phyloP scores from a whole-genome alignment of 2,797 vertebrate species.

The Margarornis squamiger region DNA sequence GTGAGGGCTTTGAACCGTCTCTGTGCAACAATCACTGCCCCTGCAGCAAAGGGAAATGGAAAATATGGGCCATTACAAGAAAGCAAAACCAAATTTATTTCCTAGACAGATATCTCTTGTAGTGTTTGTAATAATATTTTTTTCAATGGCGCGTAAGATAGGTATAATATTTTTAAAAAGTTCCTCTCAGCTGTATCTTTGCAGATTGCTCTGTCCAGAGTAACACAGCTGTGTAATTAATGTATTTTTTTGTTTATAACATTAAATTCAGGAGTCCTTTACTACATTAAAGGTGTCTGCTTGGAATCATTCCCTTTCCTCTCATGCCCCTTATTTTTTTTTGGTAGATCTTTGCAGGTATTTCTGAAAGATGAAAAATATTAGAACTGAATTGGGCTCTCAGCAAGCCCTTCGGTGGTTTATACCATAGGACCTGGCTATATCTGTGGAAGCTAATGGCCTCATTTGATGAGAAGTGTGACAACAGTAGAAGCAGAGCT shows the following conservation, averaged over 20 bases:
- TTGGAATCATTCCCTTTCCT: background rate
- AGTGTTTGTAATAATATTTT: background rate
- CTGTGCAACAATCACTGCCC: background rate
- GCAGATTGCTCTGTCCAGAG: background rate
- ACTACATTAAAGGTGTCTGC: background rate
- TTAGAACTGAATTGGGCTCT: background rate
- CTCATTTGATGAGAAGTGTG: background rate
- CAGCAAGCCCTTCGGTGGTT: background rate
- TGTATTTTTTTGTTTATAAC: background rate
- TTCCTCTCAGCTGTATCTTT: background rate
- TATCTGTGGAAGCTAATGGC: background rate
- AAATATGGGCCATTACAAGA: background rate
- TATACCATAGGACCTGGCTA: background rate
- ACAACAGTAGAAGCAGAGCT: background rate
- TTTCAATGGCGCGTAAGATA: background rate
- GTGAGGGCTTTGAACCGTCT: background rate
- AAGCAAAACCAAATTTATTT: background rate
- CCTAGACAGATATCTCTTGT: background rate
- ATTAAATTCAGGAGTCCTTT: background rate
- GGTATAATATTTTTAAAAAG: background rate
- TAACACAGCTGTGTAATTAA: background rate
- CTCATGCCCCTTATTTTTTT: fast-evolving
- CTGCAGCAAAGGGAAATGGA: background rate
- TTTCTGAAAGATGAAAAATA: background rate
- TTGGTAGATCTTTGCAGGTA: background rate